Evolutionary conservation across 2,797 vertebrate species (phyloP).

Genomic region (Rhodeus uyekii): DNA sequence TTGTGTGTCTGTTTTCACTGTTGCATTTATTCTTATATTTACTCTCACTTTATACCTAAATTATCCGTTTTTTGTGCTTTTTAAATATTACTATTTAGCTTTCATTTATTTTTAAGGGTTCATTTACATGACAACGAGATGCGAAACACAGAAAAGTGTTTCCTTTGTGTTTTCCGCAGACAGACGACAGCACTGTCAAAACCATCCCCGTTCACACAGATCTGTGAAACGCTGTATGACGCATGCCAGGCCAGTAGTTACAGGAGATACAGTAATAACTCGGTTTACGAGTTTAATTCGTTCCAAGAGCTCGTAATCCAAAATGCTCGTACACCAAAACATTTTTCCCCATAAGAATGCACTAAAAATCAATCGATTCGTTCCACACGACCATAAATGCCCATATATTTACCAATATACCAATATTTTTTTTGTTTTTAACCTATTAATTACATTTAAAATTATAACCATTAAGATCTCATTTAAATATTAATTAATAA

Average conservation of each 20-base stretch:
- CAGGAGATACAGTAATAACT: too few species aligned
- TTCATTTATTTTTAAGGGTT: neutral
- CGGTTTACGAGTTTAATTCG: too few species aligned
- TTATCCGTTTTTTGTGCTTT: neutral
- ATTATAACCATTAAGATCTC: too few species aligned
- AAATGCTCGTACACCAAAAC: too few species aligned
- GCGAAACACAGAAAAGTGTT: neutral
- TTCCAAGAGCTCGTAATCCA: too few species aligned
- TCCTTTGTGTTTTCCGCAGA: neutral
- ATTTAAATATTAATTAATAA: too few species aligned
- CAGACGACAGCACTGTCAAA: neutral
- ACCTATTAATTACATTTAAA: too few species aligned
- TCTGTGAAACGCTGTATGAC: neutral
- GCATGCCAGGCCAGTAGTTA: neutral
- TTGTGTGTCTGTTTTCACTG: neutral
- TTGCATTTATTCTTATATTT: conserved; percentile 1
- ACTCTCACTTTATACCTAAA: neutral
- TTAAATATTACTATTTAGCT: neutral
- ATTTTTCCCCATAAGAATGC: too few species aligned
- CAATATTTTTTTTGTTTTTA: too few species aligned
- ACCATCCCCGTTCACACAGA: neutral
- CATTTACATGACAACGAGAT: neutral
- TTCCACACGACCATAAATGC: too few species aligned
- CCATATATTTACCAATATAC: too few species aligned
- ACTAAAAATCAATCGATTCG: too few species aligned